Evolutionary conservation across 2,797 vertebrate genomes (phyloP).

Genomic region (Neomorphus geoffroyi): DNA sequence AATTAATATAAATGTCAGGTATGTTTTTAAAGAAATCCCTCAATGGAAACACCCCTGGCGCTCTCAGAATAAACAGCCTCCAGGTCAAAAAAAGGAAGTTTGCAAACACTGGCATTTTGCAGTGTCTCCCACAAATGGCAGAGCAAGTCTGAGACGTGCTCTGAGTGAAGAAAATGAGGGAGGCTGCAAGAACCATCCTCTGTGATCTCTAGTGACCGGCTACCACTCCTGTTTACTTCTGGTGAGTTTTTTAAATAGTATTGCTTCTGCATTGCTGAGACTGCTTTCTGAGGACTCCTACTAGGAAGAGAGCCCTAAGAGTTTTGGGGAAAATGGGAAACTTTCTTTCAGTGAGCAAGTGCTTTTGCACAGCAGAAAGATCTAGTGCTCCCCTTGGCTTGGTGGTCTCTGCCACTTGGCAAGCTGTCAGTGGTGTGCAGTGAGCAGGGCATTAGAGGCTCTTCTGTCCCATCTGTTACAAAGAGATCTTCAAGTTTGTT

Average conservation of each 20-base stretch:
- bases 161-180: background rate
- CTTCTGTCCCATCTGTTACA: background rate
- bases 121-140: background rate
- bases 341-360: background rate
- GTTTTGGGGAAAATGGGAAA: background rate
- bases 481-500: background rate
- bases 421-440: accelerated
- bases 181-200: background rate
- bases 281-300: background rate
- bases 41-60: accelerated
- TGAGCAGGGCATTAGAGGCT: background rate
- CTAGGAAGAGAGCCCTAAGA: background rate
- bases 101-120: background rate
- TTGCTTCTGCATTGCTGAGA: background rate
- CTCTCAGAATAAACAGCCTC: background rate
- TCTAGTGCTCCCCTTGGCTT: background rate
- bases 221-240: background rate
- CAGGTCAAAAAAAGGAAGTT: background rate
- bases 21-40: background rate
- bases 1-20: background rate
- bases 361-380: background rate
- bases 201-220: background rate
- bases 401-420: background rate
- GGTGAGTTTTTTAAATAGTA: background rate
- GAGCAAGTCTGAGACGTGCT: background rate